These are phyloP conservation scores for Stegostoma tigrinum DNA, from an alignment of 2,113 vertebrate species.

Conservation along the genomic window DNA sequence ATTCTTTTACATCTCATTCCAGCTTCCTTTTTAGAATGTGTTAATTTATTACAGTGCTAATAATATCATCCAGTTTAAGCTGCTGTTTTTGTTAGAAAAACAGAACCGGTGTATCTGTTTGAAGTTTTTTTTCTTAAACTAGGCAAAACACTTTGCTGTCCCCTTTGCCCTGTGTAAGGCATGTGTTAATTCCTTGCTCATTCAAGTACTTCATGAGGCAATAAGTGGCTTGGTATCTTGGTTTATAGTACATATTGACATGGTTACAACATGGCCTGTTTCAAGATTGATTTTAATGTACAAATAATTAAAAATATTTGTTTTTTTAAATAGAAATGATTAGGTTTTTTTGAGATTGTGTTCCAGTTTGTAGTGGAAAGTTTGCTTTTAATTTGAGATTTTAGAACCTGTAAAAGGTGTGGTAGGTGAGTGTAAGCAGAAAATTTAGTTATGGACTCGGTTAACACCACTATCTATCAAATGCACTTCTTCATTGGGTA, in stretches of 20 bases:
- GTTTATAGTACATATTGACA: not conserved
- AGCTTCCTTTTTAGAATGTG: slow-evolving; percentile 15
- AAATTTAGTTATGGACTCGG: too few species aligned
- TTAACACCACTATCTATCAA: too few species aligned
- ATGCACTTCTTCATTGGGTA: not conserved
- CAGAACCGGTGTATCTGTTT: not conserved
- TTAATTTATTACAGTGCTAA: not conserved
- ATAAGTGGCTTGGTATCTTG: not conserved
- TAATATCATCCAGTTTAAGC: not conserved
- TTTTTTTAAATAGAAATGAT: not conserved
- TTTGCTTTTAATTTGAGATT: not conserved
- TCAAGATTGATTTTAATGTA: not conserved
- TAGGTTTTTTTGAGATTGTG: not conserved
- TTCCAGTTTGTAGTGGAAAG: not conserved
- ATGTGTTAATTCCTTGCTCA: not conserved
- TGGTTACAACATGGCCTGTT: not conserved
- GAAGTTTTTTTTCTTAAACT: not conserved
- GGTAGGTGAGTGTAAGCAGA: not conserved
- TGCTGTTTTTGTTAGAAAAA: not conserved
- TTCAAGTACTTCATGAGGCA: not conserved
- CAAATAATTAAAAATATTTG: not conserved
- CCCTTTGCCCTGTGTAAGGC: not conserved
- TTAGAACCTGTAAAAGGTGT: not conserved
- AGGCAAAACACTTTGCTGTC: not conserved
- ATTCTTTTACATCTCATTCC: slow-evolving; percentile 31